phyloP scores from a whole-genome alignment of 2,797 vertebrate genomes.

The Fundulus diaphanus region DNA sequence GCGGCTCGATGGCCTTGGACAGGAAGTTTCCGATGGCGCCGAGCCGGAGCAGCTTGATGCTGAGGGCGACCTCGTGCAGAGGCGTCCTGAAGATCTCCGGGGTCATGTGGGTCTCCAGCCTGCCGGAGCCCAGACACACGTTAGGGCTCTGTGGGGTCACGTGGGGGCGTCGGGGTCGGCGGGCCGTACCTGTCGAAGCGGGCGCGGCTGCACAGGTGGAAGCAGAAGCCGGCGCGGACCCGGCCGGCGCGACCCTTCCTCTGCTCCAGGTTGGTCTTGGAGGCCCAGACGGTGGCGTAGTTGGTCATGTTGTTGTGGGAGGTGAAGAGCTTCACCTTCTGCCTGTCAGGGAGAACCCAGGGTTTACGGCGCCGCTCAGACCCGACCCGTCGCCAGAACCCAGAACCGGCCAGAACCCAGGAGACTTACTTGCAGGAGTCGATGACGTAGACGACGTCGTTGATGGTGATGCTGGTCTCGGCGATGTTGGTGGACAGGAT shows the following conservation, averaged over 20 bases:
- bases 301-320: slow-evolving; percentile 99
- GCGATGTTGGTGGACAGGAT: slow-evolving; percentile 97
- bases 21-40: slow-evolving; percentile 93
- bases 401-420: no score
- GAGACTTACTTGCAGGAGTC: slow-evolving; percentile 99
- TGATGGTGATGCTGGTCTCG: slow-evolving; percentile 97
- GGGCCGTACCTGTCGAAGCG: slow-evolving; percentile 85
- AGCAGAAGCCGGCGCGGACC: slow-evolving; percentile 91
- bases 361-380: neutral
- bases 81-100: slow-evolving; percentile 96
- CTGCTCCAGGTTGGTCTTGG: slow-evolving; percentile 96
- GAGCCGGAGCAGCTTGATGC: slow-evolving; percentile 92
- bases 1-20: slow-evolving; percentile 95
- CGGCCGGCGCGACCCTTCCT: slow-evolving; percentile 92
- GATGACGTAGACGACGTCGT: slow-evolving; percentile 95
- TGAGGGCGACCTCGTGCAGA: slow-evolving; percentile 92
- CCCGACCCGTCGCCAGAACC: no score
- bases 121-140: slow-evolving; percentile 45
- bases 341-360: slow-evolving; percentile 72
- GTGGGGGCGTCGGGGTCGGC: rapidly evolving
- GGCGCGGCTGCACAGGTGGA: slow-evolving; percentile 91
- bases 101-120: slow-evolving; percentile 94
- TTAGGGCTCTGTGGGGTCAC: neutral
- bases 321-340: slow-evolving; percentile 98
- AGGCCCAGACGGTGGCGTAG: slow-evolving; percentile 97